phyloP scores from a whole-genome alignment of 2,888 invertebrate genomes.

The Mesoligia furuncula region DNA sequence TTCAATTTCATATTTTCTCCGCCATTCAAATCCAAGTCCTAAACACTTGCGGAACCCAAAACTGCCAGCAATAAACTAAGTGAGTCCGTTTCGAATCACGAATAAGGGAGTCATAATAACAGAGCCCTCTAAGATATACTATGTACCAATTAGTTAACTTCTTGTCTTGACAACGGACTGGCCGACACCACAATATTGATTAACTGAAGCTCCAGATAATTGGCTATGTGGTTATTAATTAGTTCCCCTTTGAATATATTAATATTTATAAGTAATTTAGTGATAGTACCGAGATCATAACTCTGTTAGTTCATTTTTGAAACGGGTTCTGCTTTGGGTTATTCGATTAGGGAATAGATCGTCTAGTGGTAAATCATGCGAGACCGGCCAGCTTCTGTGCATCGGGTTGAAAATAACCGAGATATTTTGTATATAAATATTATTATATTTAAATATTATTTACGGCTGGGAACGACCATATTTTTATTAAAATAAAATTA shows the following conservation, averaged over 20 bases:
- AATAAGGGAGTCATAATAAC: slow-evolving; percentile 75
- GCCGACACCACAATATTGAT: slow-evolving; percentile 80
- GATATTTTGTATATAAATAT: no score
- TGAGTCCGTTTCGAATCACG: slow-evolving; percentile 60
- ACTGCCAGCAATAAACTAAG: slow-evolving; percentile 53
- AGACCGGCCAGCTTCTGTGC: slow-evolving; percentile 39
- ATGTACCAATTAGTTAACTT: slow-evolving; percentile 82
- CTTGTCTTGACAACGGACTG: slow-evolving; percentile 77
- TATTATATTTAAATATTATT: no score
- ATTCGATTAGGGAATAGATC: slow-evolving; percentile 54
- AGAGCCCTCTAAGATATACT: slow-evolving; percentile 75
- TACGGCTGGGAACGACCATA: background rate
- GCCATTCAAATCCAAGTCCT: background rate
- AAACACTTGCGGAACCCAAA: slow-evolving; percentile 48
- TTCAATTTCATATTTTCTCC: background rate
- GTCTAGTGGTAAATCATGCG: slow-evolving; percentile 42
- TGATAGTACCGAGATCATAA: slow-evolving; percentile 58
- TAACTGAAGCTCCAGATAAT: slow-evolving; percentile 81
- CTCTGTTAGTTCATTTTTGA: slow-evolving; percentile 45
- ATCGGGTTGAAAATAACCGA: slow-evolving; percentile 27
- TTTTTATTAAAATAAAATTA: slow-evolving; percentile 7
- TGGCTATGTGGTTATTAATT: slow-evolving; percentile 82
- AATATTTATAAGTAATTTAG: slow-evolving; percentile 65
- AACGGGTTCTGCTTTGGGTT: slow-evolving; percentile 55
- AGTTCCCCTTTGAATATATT: slow-evolving; percentile 75